A percentile compares a stretch with the other conserved stretches of the same genome.
phyloP scores from a whole-genome alignment of 1,140 invertebrate genomes.

The Argopecten irradians region DNA sequence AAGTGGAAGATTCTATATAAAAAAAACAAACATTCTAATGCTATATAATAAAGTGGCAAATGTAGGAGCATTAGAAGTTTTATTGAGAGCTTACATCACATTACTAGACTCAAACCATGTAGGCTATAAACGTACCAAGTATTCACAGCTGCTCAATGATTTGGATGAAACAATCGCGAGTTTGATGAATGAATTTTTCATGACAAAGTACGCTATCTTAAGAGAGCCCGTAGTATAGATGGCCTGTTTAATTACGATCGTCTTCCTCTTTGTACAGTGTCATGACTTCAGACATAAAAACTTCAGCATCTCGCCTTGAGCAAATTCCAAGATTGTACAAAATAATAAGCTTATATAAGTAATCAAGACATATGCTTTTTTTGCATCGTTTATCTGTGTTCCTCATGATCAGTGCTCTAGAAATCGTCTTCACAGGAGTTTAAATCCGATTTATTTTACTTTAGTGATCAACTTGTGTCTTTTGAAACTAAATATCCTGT shows the following conservation, averaged over 20 bases:
- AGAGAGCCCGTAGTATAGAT: background rate
- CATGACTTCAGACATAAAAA: background rate
- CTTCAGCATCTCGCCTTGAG: background rate
- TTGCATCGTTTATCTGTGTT: too few relatives aligned
- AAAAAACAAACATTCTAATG: background rate
- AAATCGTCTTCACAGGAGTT: too few relatives aligned
- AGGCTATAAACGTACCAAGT: too few relatives aligned
- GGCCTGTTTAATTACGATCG: background rate
- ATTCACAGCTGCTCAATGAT: background rate
- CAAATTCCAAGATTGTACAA: background rate
- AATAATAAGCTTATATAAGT: background rate
- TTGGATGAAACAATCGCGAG: background rate
- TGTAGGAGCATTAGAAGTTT: background rate
- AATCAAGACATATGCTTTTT: background rate
- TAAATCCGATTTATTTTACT: too few relatives aligned
- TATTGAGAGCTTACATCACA: background rate
- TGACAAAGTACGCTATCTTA: background rate
- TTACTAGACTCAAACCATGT: background rate
- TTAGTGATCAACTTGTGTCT: too few relatives aligned
- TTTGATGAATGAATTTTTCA: background rate
- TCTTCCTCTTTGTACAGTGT: background rate
- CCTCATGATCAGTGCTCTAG: too few relatives aligned
- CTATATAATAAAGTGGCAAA: background rate
- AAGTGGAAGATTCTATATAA: background rate
- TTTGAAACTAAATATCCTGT: too few relatives aligned